Percentiles rank a stretch among this genome's conserved stretches.
Conservation (phyloP, 92 coral and sea anemone species). For the Metridium senile region DNA sequence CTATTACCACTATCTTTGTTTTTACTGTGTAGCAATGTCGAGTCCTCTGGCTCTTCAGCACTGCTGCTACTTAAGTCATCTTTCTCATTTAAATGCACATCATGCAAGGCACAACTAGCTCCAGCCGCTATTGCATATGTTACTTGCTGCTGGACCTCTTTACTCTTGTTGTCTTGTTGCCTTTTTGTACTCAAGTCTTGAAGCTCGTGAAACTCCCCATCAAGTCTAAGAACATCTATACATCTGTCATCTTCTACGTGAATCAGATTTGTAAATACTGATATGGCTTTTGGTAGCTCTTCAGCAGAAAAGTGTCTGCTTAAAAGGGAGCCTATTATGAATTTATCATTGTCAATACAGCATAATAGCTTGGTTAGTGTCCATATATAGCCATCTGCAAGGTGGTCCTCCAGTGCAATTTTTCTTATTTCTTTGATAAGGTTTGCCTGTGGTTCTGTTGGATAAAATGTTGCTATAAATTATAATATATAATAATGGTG, state of each 20-base stretch:
- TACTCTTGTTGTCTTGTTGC: not conserved
- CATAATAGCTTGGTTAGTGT: slow-evolving; percentile 31
- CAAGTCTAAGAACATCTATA: not conserved
- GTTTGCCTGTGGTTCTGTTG: slow-evolving; percentile 28
- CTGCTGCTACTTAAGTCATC: slow-evolving; percentile 7
- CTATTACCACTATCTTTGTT: not conserved
- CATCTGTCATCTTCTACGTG: not conserved
- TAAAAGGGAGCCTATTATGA: slow-evolving; percentile 10
- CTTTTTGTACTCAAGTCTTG: not conserved
- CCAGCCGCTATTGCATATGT: not conserved
- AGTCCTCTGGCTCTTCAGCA: slow-evolving; percentile 24
- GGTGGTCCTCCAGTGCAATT: slow-evolving; percentile 21
- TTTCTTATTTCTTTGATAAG: slow-evolving; percentile 33
- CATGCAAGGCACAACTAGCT: not conserved
- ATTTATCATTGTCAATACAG: slow-evolving; percentile 16
- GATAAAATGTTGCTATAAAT: not conserved
- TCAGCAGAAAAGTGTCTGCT: slow-evolving; percentile 20
- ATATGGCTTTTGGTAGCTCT: slow-evolving; percentile 23
- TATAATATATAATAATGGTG: not conserved
- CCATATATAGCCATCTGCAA: slow-evolving; percentile 55
- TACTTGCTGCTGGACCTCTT: not conserved
- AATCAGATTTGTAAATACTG: not conserved
- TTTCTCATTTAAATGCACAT: not conserved
- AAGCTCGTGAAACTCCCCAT: slow-evolving; percentile 2
- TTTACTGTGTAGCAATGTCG: slow-evolving; percentile 1